Evolutionary conservation across 1,140 invertebrate species (phyloP), one percentile per base, ranked within the genome.

Genomic region (Gonioctena quinquepunctata): DNA sequence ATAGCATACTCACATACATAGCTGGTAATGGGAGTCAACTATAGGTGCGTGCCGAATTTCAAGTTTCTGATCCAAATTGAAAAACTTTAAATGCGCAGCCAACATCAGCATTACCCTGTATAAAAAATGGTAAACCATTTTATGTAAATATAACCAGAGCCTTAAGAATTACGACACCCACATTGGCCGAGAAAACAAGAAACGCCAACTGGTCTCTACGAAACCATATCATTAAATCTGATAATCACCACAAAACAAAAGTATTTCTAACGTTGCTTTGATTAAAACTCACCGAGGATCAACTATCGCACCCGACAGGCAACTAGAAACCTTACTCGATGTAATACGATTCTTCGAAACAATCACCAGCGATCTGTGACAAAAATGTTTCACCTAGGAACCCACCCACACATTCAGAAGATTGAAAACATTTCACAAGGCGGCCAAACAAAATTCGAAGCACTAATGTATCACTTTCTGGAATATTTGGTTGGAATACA

Each of bases 311-410:
- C 33, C 33, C 33, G 16, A 42, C 33, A 42, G 11, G 52, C n/a
- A 7, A 54, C 52, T 11, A 23, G 22, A 54, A 13, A 54, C 52
- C 52, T 16, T 54, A 54, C 11, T 54, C 52, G 11, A 54, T 54
- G 52, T 16, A 54, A 54, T 54, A 13, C 22, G 52, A 54, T 54
- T 54, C 52, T 60, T 60, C 22, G 26, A 60, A 60, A 60, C 57
- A 60, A 60, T 60, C 18, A 22, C 26, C 57, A 60, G n/a, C 57
- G 21, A 25, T 26, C 22, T 60, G 57, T 60, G 57, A 60, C 57
- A n/a, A 23, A 25, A 26, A 60, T n/a, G 16, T 56, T 23, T 56
- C 16, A 23, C 13, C 22, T 7, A 60, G n/a, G 22, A 26, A 16
- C 23, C 57, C 57, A 27, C 22, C 57, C 26, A 60, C 19, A 18